Evolutionary conservation across 1,140 invertebrate species (phyloP).

Genomic region (Neuroterus valhalla): DNA sequence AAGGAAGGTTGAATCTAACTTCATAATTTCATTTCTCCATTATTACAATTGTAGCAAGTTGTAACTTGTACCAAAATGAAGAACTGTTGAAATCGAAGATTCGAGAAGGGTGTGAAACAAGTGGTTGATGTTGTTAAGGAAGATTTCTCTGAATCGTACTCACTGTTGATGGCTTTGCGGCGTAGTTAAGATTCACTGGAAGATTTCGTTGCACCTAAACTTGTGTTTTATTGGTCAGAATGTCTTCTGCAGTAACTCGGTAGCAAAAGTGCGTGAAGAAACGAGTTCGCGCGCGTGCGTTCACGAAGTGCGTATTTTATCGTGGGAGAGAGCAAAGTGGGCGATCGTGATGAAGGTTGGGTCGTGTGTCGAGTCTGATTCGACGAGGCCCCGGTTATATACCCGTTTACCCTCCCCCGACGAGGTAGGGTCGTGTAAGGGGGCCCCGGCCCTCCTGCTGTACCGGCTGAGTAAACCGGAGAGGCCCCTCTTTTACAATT

Average conservation of each 20-base stretch:
- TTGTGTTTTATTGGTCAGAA: conserved; percentile 51
- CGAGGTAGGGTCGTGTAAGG: conserved; percentile 51
- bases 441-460: conserved; percentile 52
- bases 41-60: too few relatives aligned
- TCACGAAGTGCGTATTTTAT: conserved; percentile 53
- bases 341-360: conserved; percentile 68
- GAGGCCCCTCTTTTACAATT: conserved; percentile 39
- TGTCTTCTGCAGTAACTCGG: conserved; percentile 21
- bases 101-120: not conserved
- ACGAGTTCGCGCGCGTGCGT: conserved; percentile 58
- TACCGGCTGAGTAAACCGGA: conserved; percentile 37
- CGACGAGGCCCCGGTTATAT: conserved; percentile 72
- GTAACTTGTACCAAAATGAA: not conserved
- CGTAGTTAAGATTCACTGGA: conserved; percentile 39
- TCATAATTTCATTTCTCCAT: too few relatives aligned
- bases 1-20: too few relatives aligned
- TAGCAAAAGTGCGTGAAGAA: conserved; percentile 47
- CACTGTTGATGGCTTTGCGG: conserved; percentile 34
- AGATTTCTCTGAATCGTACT: conserved; percentile 31
- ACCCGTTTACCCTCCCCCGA: conserved; percentile 69
- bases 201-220: conserved; percentile 53
- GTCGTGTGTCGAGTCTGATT: conserved; percentile 72
- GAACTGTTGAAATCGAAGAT: not conserved
- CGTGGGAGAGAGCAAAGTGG: conserved; percentile 41
- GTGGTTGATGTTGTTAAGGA: not conserved